Percentiles rank a stretch among this genome's conserved stretches.
These are phyloP conservation scores for Ataeniobius toweri DNA, from an alignment of 2,797 vertebrate species.

Conservation along the genomic window DNA sequence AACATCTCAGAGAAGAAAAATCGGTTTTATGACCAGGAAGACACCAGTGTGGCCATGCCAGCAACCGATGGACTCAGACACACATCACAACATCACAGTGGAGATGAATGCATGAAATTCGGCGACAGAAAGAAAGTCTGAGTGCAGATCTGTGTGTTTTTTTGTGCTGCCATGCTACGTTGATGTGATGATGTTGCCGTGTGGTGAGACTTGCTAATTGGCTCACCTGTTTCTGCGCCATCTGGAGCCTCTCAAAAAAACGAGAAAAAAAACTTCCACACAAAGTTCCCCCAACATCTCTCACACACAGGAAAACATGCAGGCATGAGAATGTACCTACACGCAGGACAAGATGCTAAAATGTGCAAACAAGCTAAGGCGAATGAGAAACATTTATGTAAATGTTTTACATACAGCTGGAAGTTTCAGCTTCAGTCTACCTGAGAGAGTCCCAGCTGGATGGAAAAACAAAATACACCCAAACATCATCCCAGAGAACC, in stretches of 20 bases:
- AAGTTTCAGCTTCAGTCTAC: too few relatives aligned
- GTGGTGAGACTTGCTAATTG: slow-evolving; percentile 82
- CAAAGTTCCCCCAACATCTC: slow-evolving; percentile 51
- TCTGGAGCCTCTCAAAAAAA: slow-evolving; percentile 75
- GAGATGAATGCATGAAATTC: slow-evolving; percentile 38
- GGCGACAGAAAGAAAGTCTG: slow-evolving; percentile 30
- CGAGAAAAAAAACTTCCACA: slow-evolving; percentile 44
- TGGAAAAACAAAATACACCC: too few relatives aligned
- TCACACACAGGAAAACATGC: slow-evolving; percentile 33
- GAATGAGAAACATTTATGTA: slow-evolving; percentile 14
- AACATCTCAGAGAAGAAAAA: slow-evolving; percentile 33
- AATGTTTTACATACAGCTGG: too few relatives aligned
- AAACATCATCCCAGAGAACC: too few relatives aligned
- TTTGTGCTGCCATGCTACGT: slow-evolving; percentile 59
- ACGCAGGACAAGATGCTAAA: slow-evolving; percentile 11
- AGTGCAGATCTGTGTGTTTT: slow-evolving; percentile 36
- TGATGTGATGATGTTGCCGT: slow-evolving; percentile 72
- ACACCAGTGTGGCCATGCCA: slow-evolving; percentile 26
- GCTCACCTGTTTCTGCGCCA: slow-evolving; percentile 82
- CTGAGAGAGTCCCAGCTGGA: too few relatives aligned
- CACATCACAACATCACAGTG: slow-evolving; percentile 21
- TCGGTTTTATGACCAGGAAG: slow-evolving; percentile 35
- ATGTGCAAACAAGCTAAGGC: slow-evolving; percentile 24
- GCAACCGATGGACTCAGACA: slow-evolving; percentile 38
- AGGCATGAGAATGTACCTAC: slow-evolving; percentile 26